Evolutionary conservation across 2,797 vertebrate genomes (phyloP), one percentile per base, ranked within the genome.

Genomic region (Lagorchestes hirsutus): DNA sequence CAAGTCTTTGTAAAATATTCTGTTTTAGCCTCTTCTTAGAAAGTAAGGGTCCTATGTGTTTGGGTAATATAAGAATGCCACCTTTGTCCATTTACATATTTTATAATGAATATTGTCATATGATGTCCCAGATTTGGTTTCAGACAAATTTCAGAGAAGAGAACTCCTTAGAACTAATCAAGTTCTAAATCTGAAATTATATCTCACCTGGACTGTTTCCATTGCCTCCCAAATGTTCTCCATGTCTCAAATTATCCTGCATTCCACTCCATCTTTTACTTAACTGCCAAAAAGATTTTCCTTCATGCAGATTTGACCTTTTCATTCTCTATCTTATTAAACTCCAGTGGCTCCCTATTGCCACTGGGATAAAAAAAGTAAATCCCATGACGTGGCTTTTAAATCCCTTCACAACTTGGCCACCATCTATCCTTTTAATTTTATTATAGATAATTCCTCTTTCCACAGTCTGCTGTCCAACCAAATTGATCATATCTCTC

Each of bases 11-110:
- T 10, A 56, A 5, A 46, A 90, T 55, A 93, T 34, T n/a, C 93
- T 95, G 92, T 93, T 96, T 87, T 55, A 93, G 29, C 91, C 58
- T 59, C 24, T 29, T 94, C 82, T 95, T 55, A 93, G 82, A 94
- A 54, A 55, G 0, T 87, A 91, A 57, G 16, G 34, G 28, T 0
- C 24, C 12, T 46, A 10, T 18, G 14, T 90, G 54, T 93, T 92
- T 54, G 91, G 90, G 91, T 91, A 92, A 95, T 34, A 50, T 62
- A 67, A 46, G 9, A 27, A 87, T 46, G 9, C 74, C 22, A 50
- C 74, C 4, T 50, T 31, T 93, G 87, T 56, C 59, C 54, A 90
- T 95, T 91, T 90, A 55, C 31, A 29, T 57, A 18, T 92, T 40
- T 93, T 92, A 52, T 5, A 54, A 74, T 95, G 54, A 59, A 46